A percentile compares a stretch with the other conserved stretches of the same genome.
These are phyloP conservation scores for Poeciliopsis infans DNA, from an alignment of 2,797 vertebrate genomes.

Conservation along the genomic window DNA sequence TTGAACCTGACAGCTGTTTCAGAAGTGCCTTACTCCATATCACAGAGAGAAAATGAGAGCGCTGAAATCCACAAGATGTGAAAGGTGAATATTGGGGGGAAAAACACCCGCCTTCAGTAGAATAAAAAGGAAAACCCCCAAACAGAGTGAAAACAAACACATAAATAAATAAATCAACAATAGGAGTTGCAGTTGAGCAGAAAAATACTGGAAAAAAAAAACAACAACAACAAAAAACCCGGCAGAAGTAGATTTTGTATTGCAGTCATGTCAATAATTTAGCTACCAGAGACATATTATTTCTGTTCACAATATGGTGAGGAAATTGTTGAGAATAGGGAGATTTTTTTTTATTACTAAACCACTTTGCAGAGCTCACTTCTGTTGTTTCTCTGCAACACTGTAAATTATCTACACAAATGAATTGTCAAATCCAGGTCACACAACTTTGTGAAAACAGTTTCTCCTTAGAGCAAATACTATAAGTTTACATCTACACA, in stretches of 20 bases:
- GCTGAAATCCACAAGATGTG: slow-evolving; percentile 78
- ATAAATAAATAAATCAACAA: slow-evolving; percentile 84
- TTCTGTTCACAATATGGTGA: slow-evolving; percentile 74
- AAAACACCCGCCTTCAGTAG: slow-evolving; percentile 55
- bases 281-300: slow-evolving; percentile 70
- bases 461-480: slow-evolving; percentile 66
- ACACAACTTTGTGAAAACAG: slow-evolving; percentile 66
- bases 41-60: slow-evolving; percentile 80
- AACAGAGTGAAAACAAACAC: slow-evolving; percentile 81
- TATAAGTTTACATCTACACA: slow-evolving; percentile 50
- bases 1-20: slow-evolving; percentile 84
- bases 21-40: slow-evolving; percentile 79
- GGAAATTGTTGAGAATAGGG: slow-evolving; percentile 75
- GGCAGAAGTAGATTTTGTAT: slow-evolving; percentile 76
- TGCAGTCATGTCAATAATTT: slow-evolving; percentile 78
- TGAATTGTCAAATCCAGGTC: slow-evolving; percentile 61
- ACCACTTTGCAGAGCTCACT: slow-evolving; percentile 64
- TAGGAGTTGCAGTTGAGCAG: slow-evolving; percentile 63
- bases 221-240: slow-evolving; percentile 36
- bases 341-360: slow-evolving; percentile 77
- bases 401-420: slow-evolving; percentile 68
- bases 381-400: slow-evolving; percentile 64
- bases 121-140: slow-evolving; percentile 60
- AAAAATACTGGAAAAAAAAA: slow-evolving; percentile 48
- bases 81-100: slow-evolving; percentile 73